These are phyloP conservation scores for Spilogale gracilis DNA, from an alignment of 2,113 vertebrate genomes.

Conservation along the genomic window DNA sequence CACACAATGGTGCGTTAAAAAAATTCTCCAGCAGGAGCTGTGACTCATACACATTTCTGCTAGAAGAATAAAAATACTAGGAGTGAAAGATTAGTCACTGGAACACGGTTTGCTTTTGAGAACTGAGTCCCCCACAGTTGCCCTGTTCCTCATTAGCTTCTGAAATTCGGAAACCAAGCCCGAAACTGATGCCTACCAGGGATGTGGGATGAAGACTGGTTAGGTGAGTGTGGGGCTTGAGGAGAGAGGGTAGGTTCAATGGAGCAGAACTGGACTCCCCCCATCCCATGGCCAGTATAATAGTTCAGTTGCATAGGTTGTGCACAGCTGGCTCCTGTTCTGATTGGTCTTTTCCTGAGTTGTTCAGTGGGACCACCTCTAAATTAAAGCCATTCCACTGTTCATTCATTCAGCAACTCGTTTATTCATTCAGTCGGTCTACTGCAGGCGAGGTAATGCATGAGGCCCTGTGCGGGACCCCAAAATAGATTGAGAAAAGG, in stretches of 20 bases:
- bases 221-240: background rate
- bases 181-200: background rate
- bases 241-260: background rate
- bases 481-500: background rate
- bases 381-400: background rate
- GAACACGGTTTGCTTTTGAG: constrained; percentile 57
- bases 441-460: background rate
- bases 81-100: constrained; percentile 72
- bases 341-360: background rate
- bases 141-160: constrained; percentile 36
- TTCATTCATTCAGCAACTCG: background rate
- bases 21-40: constrained; percentile 31
- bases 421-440: background rate
- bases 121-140: background rate
- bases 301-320: background rate
- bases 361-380: background rate
- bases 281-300: too few species aligned
- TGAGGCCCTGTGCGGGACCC: background rate
- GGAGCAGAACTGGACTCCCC: background rate
- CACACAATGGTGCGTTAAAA: constrained; percentile 53
- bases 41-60: constrained; percentile 73
- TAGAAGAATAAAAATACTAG: constrained; percentile 69
- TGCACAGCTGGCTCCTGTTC: background rate
- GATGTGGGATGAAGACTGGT: background rate
- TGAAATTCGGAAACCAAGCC: constrained; percentile 19